Evolutionary conservation across 2,113 vertebrate species (phyloP), one percentile per base, ranked within the genome.

Genomic region (Poecilia latipinna): DNA sequence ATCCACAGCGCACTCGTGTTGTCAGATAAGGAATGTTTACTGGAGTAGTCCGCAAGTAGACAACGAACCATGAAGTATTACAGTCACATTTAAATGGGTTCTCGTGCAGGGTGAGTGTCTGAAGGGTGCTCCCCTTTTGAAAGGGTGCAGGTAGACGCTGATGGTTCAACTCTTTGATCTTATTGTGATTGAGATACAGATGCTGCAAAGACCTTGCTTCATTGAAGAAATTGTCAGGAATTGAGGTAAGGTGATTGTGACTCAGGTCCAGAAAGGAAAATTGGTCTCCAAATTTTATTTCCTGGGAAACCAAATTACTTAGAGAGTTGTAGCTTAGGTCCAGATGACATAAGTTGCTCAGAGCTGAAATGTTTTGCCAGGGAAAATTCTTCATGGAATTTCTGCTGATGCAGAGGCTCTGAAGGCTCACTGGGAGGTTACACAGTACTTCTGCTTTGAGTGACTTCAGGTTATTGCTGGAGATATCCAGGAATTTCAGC

Each of bases 41-140:
- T 3, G 74, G 63, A 7, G 93, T 94, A 12, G 83, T 86, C 68
- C 91, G 78, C 74, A 97, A 82, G 74, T 95, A 96, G 24, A 95
- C 93, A 22, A 93, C 89, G 4, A 97, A 96, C 92, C 90, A 93
- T 22, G 93, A 86, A 0, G 93, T 93, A 31, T 92, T 85, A 4
- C 96, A 97, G 71, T 93, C 93, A 4, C 96, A 97, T 65, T 79
- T 94, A 64, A 96, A 94, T 0, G 94, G 95, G 81, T 97, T 97
- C 15, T 26, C 75, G 1, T 95, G 92, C 32, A 97, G 89, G 0
- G 94, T 93, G 5, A 97, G 90, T 7, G 51, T 57, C 1, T 79
- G 7, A 57, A 96, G 88, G 24, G 37, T 44, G 26, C 81, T 90
- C 4, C 39, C 31, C 1, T 83, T 89, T 65, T 76, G 80, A 29